phyloP scores from a whole-genome alignment of 64 coral and sea anemone genomes.

The Pachyseris speciosa region DNA sequence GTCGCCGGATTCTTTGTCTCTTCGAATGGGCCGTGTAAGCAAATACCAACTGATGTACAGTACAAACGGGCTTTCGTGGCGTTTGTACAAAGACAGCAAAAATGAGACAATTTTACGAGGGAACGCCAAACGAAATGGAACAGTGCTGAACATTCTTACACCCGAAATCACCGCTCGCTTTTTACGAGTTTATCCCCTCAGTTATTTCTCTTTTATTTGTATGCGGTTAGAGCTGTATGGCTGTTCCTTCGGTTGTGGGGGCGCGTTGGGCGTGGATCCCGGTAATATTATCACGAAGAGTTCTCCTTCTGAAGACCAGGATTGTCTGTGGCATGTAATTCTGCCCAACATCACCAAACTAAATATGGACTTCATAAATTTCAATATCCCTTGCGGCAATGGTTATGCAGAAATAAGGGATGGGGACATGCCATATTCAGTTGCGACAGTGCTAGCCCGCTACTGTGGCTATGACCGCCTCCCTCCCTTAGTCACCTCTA shows the following conservation, averaged over 20 bases:
- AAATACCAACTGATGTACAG: conserved; percentile 88
- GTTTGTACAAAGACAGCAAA: conserved; percentile 47
- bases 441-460: conserved; percentile 53
- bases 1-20: conserved; percentile 42
- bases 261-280: conserved; percentile 34
- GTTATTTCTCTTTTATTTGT: conserved; percentile 66
- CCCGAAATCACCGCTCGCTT: conserved; percentile 75
- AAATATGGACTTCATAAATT: conserved; percentile 85
- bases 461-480: conserved; percentile 60
- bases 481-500: conserved; percentile 64
- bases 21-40: conserved; percentile 87
- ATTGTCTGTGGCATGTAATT: conserved; percentile 84
- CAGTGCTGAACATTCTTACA: conserved; percentile 70
- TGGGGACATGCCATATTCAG: conserved; percentile 49
- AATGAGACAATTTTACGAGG: conserved; percentile 65
- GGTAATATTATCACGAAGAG: conserved; percentile 74
- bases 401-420: conserved; percentile 71
- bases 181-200: conserved; percentile 66
- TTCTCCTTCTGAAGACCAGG: conserved; percentile 47
- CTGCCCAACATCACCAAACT: conserved; percentile 76
- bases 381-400: conserved; percentile 80
- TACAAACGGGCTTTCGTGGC: conserved; percentile 57
- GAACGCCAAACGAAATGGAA: conserved; percentile 63
- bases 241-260: conserved; percentile 82
- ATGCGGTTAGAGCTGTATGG: conserved; percentile 91